These are phyloP conservation scores for Datnioides undecimradiatus DNA, from an alignment of 2,113 vertebrate genomes.

Conservation along the genomic window DNA sequence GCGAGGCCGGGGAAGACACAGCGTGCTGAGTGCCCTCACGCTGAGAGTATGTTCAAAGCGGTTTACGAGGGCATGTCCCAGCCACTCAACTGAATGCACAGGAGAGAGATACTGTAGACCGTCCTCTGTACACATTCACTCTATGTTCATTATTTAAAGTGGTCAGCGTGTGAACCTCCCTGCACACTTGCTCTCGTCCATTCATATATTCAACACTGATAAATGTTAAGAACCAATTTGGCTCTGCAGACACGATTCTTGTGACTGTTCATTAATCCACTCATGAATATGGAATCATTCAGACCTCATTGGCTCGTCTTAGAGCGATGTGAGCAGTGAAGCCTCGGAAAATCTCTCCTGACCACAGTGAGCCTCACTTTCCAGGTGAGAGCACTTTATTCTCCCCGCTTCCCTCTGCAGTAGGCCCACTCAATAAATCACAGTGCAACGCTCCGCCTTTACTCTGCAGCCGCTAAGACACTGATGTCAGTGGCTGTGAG, in stretches of 20 bases:
- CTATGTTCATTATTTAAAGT: slow-evolving; percentile 57
- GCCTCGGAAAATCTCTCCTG: slow-evolving; percentile 59
- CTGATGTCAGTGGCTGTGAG: slow-evolving; percentile 53
- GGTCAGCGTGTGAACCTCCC: slow-evolving; percentile 28
- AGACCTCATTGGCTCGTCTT: slow-evolving; percentile 73
- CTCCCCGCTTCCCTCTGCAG: slow-evolving; percentile 68
- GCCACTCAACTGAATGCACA: slow-evolving; percentile 18
- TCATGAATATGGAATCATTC: slow-evolving; percentile 79
- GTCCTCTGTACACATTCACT: slow-evolving; percentile 8
- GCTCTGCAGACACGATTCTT: slow-evolving; percentile 64
- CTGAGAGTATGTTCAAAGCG: slow-evolving; percentile 27
- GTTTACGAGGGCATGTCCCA: slow-evolving; percentile 29
- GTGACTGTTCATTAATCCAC: slow-evolving; percentile 77
- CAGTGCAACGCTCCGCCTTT: slow-evolving; percentile 57
- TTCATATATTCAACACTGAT: slow-evolving; percentile 81
- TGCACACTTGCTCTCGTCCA: slow-evolving; percentile 55
- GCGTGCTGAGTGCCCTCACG: slow-evolving; percentile 14
- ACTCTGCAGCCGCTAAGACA: slow-evolving; percentile 58
- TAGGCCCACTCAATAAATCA: slow-evolving; percentile 77
- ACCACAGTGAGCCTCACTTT: slow-evolving; percentile 68
- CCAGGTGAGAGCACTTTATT: slow-evolving; percentile 79
- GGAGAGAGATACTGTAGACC: slow-evolving; percentile 11
- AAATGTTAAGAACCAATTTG: slow-evolving; percentile 81
- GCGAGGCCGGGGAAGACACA: slow-evolving; percentile 5
- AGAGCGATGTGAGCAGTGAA: slow-evolving; percentile 74